Conservation (phyloP, 1,140 invertebrate species). For the Aphelinus atriplicis region DNA sequence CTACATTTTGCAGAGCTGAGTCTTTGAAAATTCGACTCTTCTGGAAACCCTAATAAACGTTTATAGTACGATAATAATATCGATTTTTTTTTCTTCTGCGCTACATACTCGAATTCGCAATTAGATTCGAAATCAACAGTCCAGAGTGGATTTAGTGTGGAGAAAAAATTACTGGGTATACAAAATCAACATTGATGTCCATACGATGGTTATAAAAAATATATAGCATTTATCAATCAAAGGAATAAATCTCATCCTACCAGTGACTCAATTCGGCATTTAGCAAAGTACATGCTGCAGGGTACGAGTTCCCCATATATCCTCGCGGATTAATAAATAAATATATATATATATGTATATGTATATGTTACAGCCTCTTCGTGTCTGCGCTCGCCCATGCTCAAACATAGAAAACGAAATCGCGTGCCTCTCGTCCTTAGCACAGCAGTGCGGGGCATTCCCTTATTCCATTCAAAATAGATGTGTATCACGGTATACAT, state of each 20-base stretch:
- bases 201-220: too few relatives aligned
- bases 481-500: slow-evolving; percentile 7
- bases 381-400: neutral
- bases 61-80: neutral
- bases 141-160: too few relatives aligned
- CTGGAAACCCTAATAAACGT: neutral
- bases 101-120: neutral
- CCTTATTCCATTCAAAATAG: slow-evolving; percentile 20
- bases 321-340: neutral
- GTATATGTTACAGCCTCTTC: slow-evolving; percentile 24
- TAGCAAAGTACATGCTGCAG: neutral
- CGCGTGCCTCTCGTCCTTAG: neutral
- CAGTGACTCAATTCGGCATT: slow-evolving; percentile 19
- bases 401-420: slow-evolving; percentile 1
- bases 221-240: too few relatives aligned
- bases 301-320: neutral
- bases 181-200: too few relatives aligned
- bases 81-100: neutral
- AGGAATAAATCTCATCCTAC: neutral
- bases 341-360: neutral
- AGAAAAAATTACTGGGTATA: too few relatives aligned
- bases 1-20: slow-evolving; percentile 1
- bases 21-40: slow-evolving; percentile 4
- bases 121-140: too few relatives aligned
- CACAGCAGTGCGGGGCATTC: too few relatives aligned